Evolutionary conservation across 2,113 vertebrate species (phyloP), one percentile per base, ranked within the genome.

Genomic region (Rana temporaria): DNA sequence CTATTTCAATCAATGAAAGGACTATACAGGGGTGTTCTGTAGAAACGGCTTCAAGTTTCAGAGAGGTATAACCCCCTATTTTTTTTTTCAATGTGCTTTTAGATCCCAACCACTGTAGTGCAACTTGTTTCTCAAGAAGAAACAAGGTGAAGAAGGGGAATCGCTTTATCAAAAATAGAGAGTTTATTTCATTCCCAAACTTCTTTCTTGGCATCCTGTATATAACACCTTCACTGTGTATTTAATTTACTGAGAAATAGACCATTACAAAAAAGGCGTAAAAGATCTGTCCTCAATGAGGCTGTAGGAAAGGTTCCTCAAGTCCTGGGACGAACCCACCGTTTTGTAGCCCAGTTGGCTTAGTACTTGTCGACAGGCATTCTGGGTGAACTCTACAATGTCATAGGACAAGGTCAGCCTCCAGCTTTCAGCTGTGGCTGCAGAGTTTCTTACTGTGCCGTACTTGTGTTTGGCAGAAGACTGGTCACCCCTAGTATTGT

Each of bases 401-500:
- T 99, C 97, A 0, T 95, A 97, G 60, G 96, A 97, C 75, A 99
- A 94, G 74, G 96, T 97, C 89, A 98, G 94, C 70, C 98, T 95
- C 98, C 97, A 99, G 83, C 95, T 97, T 91, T 99, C 97, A 0
- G 97, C 98, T 0, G 96, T 99, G 0, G 97, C 97, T 0, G 97
- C 97, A 0, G 98, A 99, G 91, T 99, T 96, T 34, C 98, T 93
- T 86, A 97, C 93, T 0, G 98, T 99, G 66, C 97, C 96, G 0
- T 96, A 99, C 78, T 99, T 99, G 92, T 99, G 96, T 92, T 96
- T 98, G 81, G 95, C 95, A n/a, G 94, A 90, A 52, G 95, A 87
- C 62, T 96, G 95, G 92, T 96, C 96, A 3, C 96, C 96, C 26
- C 93, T 92, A 9, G 97, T 99, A 92, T 98, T 98, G 85, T 96